A percentile compares a stretch with the other conserved stretches of the same genome.
phyloP scores from a whole-genome alignment of 2,113 vertebrate genomes.

The Chaenocephalus aceratus region DNA sequence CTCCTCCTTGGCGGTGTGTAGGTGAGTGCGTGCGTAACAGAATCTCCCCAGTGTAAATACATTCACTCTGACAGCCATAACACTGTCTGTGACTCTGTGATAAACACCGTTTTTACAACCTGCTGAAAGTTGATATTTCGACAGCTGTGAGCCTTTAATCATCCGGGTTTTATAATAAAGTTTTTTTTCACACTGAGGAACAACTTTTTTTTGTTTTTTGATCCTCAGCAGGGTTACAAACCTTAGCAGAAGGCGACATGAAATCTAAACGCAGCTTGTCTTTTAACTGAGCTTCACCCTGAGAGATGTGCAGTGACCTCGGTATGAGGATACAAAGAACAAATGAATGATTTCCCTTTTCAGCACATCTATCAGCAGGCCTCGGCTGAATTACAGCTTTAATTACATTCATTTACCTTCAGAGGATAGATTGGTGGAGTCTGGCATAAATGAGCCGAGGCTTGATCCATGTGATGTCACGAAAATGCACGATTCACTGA shows the following conservation, averaged over 20 bases:
- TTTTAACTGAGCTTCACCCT: conserved; percentile 9
- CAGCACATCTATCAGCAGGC: conserved; percentile 36
- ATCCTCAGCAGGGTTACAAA: conserved; percentile 8
- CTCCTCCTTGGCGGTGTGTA: conserved; percentile 58
- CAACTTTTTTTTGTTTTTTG: background rate
- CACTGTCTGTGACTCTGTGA: conserved; percentile 56
- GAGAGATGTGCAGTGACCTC: conserved; percentile 17
- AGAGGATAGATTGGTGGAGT: conserved; percentile 48
- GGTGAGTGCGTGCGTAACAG: conserved; percentile 53
- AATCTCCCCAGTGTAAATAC: conserved; percentile 68
- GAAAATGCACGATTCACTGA: conserved; percentile 30
- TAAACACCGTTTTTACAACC: conserved; percentile 60
- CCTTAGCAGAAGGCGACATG: background rate
- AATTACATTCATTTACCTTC: conserved; percentile 59
- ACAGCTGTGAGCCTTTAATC: conserved; percentile 62
- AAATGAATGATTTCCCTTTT: conserved; percentile 36
- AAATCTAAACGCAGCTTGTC: background rate
- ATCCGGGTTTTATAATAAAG: conserved; percentile 32
- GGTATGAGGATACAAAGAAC: background rate
- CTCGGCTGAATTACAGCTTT: conserved; percentile 48
- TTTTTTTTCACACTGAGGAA: conserved; percentile 27
- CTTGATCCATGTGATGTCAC: conserved; percentile 43
- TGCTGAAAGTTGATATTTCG: conserved; percentile 56
- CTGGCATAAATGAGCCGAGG: conserved; percentile 56
- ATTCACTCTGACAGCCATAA: conserved; percentile 65